Conservation (phyloP, 2,888 invertebrate genomes). For the Clivina fossor region DNA sequence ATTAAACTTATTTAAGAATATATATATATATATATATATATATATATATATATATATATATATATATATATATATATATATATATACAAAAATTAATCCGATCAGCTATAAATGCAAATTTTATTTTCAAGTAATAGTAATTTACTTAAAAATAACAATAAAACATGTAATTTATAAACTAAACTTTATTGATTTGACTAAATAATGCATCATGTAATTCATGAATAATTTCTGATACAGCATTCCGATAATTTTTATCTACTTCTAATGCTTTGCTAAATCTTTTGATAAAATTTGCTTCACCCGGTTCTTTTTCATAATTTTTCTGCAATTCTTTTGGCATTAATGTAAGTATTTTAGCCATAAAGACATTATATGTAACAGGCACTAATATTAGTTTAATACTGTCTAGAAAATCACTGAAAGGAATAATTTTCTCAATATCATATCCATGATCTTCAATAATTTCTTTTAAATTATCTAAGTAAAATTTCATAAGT, state of each 20-base stretch:
- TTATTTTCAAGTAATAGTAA: no score
- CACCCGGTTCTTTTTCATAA: background rate
- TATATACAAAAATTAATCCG: no score
- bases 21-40: no score
- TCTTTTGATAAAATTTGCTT: background rate
- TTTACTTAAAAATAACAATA: no score
- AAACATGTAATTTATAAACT: no score
- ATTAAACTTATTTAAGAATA: no score
- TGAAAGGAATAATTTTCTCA: conserved; percentile 35
- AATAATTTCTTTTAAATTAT: conserved; percentile 38
- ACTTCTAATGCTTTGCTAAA: background rate
- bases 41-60: no score
- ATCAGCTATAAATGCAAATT: no score
- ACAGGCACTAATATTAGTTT: background rate
- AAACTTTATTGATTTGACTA: no score
- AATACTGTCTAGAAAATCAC: conserved; percentile 1
- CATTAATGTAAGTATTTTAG: background rate
- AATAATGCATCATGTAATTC: no score
- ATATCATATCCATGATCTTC: conserved; percentile 32
- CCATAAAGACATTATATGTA: background rate
- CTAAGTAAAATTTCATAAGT: conserved; percentile 44
- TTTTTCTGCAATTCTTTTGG: background rate
- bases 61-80: no score
- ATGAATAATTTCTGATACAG: background rate
- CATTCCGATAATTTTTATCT: background rate